phyloP scores from a whole-genome alignment of 2,113 vertebrate species.

The Prinia subflava region DNA sequence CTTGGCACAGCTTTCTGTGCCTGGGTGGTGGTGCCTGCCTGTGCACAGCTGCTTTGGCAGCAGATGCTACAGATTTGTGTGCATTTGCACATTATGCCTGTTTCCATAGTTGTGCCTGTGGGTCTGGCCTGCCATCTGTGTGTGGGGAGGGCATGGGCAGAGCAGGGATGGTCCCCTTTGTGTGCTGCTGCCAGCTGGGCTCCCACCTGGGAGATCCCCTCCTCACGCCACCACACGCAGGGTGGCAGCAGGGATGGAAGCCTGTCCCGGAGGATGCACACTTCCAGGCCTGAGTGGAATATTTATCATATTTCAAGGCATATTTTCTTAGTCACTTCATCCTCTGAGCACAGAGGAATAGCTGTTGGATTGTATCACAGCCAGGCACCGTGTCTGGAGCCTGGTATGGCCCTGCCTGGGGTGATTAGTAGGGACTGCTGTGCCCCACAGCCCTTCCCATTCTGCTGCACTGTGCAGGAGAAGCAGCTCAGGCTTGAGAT shows the following conservation, averaged over 20 bases:
- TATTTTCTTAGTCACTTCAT: neutral
- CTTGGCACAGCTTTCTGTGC: neutral
- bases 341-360: neutral
- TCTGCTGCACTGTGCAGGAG: neutral
- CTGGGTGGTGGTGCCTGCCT: neutral
- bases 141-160: accelerated
- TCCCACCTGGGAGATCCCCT: neutral
- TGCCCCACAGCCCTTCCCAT: neutral
- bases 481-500: neutral
- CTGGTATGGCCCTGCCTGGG: neutral
- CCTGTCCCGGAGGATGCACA: neutral
- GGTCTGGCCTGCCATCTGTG: neutral
- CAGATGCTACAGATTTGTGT: neutral
- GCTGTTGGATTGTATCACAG: neutral
- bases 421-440: neutral
- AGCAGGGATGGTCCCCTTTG: neutral
- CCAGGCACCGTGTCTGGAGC: neutral
- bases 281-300: neutral
- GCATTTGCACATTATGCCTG: neutral
- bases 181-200: neutral
- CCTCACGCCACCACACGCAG: neutral
- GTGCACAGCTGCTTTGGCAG: neutral
- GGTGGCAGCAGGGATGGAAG: neutral
- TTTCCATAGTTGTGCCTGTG: neutral
- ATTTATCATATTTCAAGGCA: neutral